These are phyloP conservation scores for Macrotus californicus DNA, from an alignment of 2,113 vertebrate species.

Conservation along the genomic window DNA sequence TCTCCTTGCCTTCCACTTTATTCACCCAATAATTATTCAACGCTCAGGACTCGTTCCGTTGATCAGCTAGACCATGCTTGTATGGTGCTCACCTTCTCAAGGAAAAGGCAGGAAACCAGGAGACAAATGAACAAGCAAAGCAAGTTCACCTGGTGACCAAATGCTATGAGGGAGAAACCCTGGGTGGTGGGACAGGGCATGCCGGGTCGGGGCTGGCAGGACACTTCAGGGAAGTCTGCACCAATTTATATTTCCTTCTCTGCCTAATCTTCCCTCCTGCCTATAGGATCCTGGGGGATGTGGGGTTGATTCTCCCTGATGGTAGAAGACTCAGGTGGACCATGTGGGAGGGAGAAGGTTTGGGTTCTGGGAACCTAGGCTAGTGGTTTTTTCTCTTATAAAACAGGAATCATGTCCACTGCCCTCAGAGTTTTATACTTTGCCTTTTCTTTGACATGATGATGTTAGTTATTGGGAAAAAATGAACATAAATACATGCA, in stretches of 20 bases:
- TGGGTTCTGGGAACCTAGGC: background rate
- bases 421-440: background rate
- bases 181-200: rapidly evolving
- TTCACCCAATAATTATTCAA: background rate
- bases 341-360: too few species aligned
- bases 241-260: background rate
- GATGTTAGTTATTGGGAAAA: background rate
- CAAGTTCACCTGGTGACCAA: rapidly evolving
- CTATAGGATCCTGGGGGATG: background rate
- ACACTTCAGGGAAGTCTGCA: background rate
- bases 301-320: background rate
- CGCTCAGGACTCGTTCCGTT: background rate
- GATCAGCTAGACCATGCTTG: rapidly evolving
- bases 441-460: background rate
- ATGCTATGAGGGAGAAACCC: rapidly evolving
- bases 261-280: rapidly evolving
- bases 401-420: background rate
- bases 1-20: background rate
- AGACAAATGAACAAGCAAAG: background rate
- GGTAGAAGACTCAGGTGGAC: background rate
- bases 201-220: rapidly evolving
- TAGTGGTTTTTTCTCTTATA: background rate
- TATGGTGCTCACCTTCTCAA: background rate
- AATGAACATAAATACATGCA: rapidly evolving
- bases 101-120: background rate